A percentile compares a stretch with the other conserved stretches of the same genome.
Conservation (phyloP, 1,140 invertebrate genomes). For the Drosophila obscura region DNA sequence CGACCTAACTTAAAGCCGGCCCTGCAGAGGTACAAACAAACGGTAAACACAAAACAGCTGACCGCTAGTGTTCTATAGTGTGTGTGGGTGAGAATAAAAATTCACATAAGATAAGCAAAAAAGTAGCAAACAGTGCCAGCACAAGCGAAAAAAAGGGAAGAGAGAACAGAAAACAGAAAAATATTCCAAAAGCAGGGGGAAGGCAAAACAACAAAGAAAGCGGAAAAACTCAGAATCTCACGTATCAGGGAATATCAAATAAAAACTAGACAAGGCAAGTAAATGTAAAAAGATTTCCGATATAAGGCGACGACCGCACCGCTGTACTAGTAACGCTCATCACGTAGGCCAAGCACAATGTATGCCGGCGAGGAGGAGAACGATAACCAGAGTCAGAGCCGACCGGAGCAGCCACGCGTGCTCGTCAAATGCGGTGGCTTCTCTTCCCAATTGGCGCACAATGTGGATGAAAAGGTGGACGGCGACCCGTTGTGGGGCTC, state of each 20-base stretch:
- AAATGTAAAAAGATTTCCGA: neutral
- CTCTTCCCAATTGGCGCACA: constrained; percentile 89
- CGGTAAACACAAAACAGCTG: constrained; percentile 49
- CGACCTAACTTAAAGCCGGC: too few relatives aligned
- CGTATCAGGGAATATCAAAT: constrained; percentile 43
- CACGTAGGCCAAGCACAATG: constrained; percentile 25
- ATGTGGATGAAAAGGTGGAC: constrained; percentile 88
- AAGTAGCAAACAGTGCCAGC: constrained; percentile 29
- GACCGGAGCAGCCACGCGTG: constrained; percentile 52
- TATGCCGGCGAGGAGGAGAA: neutral
- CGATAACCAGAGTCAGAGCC: constrained; percentile 6
- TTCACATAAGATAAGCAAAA: constrained; percentile 34
- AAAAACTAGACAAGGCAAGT: constrained; percentile 6
- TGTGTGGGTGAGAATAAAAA: constrained; percentile 32
- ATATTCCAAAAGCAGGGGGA: constrained; percentile 31
- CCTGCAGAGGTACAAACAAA: too few relatives aligned
- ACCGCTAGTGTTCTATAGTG: neutral
- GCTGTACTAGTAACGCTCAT: constrained; percentile 2
- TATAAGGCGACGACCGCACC: neutral
- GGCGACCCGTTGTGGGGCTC: constrained; percentile 93
- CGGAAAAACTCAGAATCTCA: constrained; percentile 53
- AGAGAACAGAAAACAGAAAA: constrained; percentile 1
- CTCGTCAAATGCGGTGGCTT: constrained; percentile 91
- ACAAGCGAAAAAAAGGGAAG: constrained; percentile 20
- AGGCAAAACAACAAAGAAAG: constrained; percentile 46